These are phyloP conservation scores for Pomatostomus ruficeps DNA, from an alignment of 2,113 vertebrate genomes.

Conservation along the genomic window DNA sequence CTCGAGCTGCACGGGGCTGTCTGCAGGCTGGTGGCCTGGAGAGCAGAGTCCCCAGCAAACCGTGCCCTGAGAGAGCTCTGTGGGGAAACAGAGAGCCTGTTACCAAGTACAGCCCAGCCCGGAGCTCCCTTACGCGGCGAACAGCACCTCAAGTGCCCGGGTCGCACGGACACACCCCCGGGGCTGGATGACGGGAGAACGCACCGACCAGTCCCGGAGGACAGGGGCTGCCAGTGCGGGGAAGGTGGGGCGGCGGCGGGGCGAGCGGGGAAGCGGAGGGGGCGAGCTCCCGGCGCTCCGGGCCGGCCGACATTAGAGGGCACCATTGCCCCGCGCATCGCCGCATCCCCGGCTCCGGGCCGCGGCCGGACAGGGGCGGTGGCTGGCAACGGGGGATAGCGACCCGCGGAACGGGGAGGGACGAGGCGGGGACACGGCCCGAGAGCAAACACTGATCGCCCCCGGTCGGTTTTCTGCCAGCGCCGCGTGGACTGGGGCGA, in stretches of 20 bases:
- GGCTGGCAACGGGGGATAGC: not conserved
- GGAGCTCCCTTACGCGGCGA: rapidly evolving
- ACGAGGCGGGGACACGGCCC: not conserved
- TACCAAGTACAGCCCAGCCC: rapidly evolving
- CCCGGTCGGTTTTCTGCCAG: not conserved
- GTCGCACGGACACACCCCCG: rapidly evolving
- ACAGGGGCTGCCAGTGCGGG: not conserved
- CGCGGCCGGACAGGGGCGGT: not conserved
- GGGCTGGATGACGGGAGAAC: not conserved
- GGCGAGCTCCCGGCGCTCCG: not conserved
- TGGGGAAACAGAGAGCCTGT: rapidly evolving
- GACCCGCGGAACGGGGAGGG: not conserved
- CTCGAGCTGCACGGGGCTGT: not conserved
- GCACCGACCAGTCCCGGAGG: rapidly evolving
- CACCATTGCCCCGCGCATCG: slow-evolving; percentile 19
- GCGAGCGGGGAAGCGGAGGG: not conserved
- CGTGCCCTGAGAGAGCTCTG: rapidly evolving
- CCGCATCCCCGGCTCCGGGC: not conserved
- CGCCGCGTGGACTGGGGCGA: not conserved
- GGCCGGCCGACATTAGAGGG: slow-evolving; percentile 40
- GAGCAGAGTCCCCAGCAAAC: not conserved
- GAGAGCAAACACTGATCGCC: not conserved
- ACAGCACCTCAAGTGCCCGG: rapidly evolving
- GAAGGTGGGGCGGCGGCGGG: not conserved
- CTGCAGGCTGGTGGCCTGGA: not conserved